Evolutionary conservation across 2,797 vertebrate species (phyloP).

Genomic region (Arctocebus calabarensis): DNA sequence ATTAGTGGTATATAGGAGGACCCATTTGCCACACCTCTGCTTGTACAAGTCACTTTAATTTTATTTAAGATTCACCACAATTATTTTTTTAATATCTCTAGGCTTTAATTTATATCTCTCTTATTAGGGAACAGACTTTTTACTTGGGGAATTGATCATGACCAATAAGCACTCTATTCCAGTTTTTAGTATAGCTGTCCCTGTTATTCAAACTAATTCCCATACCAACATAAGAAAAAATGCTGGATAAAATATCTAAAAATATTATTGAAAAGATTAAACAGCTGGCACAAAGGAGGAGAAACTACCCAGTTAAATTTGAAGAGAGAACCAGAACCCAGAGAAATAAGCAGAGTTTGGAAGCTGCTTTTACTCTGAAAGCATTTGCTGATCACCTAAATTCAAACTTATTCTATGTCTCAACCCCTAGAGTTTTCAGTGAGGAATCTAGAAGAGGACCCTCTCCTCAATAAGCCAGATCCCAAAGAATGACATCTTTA

Average conservation of each 20-base stretch:
- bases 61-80: slow-evolving; percentile 29
- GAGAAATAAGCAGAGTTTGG: neutral
- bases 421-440: neutral
- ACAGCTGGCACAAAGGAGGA: neutral
- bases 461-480: neutral
- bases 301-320: slow-evolving; percentile 9
- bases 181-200: neutral
- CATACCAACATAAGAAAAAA: neutral
- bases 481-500: neutral
- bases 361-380: slow-evolving; percentile 15
- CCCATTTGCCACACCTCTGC: neutral
- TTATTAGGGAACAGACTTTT: slow-evolving; percentile 18
- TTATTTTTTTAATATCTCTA: slow-evolving; percentile 16
- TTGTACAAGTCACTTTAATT: neutral
- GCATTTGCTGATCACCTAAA: neutral
- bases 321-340: neutral
- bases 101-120: neutral
- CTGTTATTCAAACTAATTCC: slow-evolving; percentile 19
- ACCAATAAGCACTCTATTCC: neutral
- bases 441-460: neutral
- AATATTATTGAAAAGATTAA: neutral
- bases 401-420: neutral
- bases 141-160: neutral
- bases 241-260: slow-evolving; percentile 22
- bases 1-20: neutral